Conservation (phyloP, 2,113 vertebrate genomes). For the Corydoras maculifer region DNA sequence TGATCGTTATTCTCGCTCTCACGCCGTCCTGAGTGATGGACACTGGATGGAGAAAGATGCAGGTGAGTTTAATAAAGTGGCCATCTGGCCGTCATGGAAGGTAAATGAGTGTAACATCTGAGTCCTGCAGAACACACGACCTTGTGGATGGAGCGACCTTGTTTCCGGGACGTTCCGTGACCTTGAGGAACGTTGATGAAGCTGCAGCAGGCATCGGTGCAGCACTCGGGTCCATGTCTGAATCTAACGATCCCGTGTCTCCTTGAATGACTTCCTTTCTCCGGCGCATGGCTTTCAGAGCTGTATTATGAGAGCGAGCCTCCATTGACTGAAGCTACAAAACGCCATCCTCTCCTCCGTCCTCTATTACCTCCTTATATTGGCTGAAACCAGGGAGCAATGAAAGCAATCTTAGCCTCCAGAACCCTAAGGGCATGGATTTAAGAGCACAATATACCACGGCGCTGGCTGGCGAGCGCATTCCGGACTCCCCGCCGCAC, state of each 20-base stretch:
- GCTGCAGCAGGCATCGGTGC: too few relatives aligned
- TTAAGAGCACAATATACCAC: slow-evolving; percentile 29
- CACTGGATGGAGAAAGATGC: too few relatives aligned
- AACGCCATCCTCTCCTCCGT: slow-evolving; percentile 23
- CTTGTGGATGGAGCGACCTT: too few relatives aligned
- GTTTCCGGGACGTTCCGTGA: too few relatives aligned
- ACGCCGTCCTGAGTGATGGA: too few relatives aligned
- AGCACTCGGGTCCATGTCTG: too few relatives aligned
- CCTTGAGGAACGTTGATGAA: too few relatives aligned
- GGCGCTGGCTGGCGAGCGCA: slow-evolving; percentile 23
- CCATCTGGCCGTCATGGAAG: too few relatives aligned
- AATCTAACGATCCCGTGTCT: not conserved
- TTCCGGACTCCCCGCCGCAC: slow-evolving; percentile 20
- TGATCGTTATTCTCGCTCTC: too few relatives aligned
- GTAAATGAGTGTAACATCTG: too few relatives aligned
- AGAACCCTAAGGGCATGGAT: slow-evolving; percentile 23
- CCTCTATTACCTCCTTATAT: slow-evolving; percentile 36
- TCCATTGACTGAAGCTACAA: slow-evolving; percentile 18
- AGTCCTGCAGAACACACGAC: too few relatives aligned
- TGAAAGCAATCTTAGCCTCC: slow-evolving; percentile 33
- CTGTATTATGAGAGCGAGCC: slow-evolving; percentile 11
- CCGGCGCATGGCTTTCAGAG: slow-evolving; percentile 18
- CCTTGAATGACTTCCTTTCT: not conserved
- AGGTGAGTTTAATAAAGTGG: too few relatives aligned
- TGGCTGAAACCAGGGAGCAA: slow-evolving; percentile 31